Evolutionary conservation across 2,888 invertebrate species (phyloP), one percentile per base, ranked within the genome.

Genomic region (Leucophora obtusa): DNA sequence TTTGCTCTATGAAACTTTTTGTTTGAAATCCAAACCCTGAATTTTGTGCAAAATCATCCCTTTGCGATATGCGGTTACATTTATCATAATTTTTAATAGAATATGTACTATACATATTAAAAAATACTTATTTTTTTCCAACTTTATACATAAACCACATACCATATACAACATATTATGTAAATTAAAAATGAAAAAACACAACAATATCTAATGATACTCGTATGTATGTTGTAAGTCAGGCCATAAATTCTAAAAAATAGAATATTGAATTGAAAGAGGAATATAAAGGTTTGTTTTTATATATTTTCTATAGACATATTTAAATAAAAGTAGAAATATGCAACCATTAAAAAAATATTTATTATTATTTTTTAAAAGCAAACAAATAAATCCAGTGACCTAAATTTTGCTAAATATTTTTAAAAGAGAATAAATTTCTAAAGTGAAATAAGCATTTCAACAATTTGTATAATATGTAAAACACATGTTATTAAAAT

Each of bases 51-150:
- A 59, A 47, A 59, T 60, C 43, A 69, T 69, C 47, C 50, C 11
- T 59, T 68, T 59, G 15, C 51, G 75, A 24, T 56, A 72, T 76
- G 76, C 50, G 80, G 72, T 76, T 70, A 70, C 65, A 77, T 81
- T 70, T 73, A 81, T 81, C 76, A 81, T 77, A 76, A 77, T 76
- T 77, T 80, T 66, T 73, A 81, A 77, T 70, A 70, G 51, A 66
- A 71, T 75, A 38, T 58, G 28, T n/a, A 38, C 35, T 58, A 47
- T n/a, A 15, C 24, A 63, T 78, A 68, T 78, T 77, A 72, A 71
- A 78, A 71, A 69, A 66, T 53, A 35, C 50, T 10, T 17, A 11
- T 72, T 63, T 54, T 72, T 38, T 38, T 38, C 38, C n/a, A 5
- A n/a, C 11, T n/a, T n/a, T 47, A 8, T 38, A 47, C 14, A 47